Evolutionary conservation across 2,113 vertebrate genomes (phyloP).

Genomic region (Psammodynastes pulverulentus): DNA sequence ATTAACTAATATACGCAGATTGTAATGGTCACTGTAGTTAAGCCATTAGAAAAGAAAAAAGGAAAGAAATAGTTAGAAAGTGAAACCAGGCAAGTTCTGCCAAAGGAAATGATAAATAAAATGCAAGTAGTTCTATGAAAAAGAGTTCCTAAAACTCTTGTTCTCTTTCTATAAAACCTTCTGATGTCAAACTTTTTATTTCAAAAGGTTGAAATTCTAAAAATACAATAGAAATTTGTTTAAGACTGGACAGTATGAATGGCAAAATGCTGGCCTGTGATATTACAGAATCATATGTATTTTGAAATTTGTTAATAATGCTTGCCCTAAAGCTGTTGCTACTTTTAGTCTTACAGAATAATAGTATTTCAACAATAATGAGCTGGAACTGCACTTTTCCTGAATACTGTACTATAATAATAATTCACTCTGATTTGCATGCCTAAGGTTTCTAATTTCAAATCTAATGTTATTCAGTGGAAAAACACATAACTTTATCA

Average conservation of each 20-base stretch:
- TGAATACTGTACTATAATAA: background rate
- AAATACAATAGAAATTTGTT: background rate
- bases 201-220: background rate
- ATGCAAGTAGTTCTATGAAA: constrained; percentile 47
- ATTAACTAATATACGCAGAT: background rate
- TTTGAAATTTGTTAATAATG: background rate
- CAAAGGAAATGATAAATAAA: constrained; percentile 30
- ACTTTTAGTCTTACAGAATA: background rate
- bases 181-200: background rate
- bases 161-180: background rate
- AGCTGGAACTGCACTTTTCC: background rate
- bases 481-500: constrained; percentile 45
- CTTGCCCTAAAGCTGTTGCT: background rate
- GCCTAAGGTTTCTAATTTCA: constrained; percentile 37
- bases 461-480: constrained; percentile 44
- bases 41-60: background rate
- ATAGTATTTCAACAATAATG: background rate
- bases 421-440: constrained; percentile 2
- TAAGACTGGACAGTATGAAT: background rate
- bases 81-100: constrained; percentile 60
- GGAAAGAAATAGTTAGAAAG: constrained; percentile 34
- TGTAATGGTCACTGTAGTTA: constrained; percentile 1
- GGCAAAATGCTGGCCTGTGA: background rate
- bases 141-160: background rate
- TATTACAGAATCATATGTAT: background rate